Base-by-base conservation (phyloP, 1,140 invertebrate species). In the Geopemphigus sp. region DNA sequence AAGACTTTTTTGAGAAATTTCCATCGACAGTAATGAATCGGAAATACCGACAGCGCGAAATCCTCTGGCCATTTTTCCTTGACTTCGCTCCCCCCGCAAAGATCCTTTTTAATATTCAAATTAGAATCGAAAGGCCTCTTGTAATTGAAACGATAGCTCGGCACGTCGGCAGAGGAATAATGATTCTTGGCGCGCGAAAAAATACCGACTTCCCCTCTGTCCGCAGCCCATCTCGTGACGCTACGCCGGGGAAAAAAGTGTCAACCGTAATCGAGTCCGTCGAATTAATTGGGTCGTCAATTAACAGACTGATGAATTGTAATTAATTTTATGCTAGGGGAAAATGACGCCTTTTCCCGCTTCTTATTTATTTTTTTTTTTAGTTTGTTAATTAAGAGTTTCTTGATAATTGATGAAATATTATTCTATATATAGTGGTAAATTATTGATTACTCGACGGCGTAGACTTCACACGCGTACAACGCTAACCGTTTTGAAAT, bases 301-400 rank as follows among this genome's bases (percentile, higher is more conserved):
- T 78, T 78, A 78, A 78, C 74, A 78, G 74, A 78, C 74, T 78
- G 74, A 78, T 78, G 74, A 78, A 78, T 78, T 78, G 74, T 78
- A 78, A 78, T 78, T 78, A 59, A 78, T 78, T 78, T 78, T 78
- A 78, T 78, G 19, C 74, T 14, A n/a, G 59, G 26, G 24, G 50
- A n/a, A n/a, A 72, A 47, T 26, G 74, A 61, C 45, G 56, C 74
- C 24, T 78, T 78, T 78, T 50, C 45, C 24, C 24, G 47, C 24
- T 72, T 72, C 47, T 72, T 72, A 72, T 72, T 72, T 24, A 24
- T 45, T 45, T 50, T 53, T 53, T 68, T 47, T 68, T 15, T 39
- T 39, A 3, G 32, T 56, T 74, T 57, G 56, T 63, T 61, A 61
- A 78, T 78, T 63, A 78, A 78, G 57, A 63, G n/a, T 50, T 78